Evolutionary conservation across 2,888 invertebrate species (phyloP), one percentile per base, ranked within the genome.

Genomic region (Prenolepis imparis): DNA sequence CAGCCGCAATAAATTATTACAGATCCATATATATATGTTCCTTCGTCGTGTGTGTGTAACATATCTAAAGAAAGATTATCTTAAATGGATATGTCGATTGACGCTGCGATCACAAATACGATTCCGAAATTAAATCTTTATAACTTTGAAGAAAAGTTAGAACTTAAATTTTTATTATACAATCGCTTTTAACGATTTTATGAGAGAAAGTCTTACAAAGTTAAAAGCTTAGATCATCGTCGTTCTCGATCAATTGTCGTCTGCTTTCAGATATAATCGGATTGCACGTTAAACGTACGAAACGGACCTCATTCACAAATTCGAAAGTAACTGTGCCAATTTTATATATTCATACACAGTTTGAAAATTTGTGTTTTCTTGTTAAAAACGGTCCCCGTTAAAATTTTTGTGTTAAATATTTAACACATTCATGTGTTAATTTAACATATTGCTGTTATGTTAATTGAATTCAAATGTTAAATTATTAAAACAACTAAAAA

Each of bases 221-320:
- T 32, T 59, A 36, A 78, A 70, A 59, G 41, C 78, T 78, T 44
- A 59, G 59, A 78, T 59, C 59, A 70, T 78, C 70, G 44, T 32
- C 68, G 70, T 59, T 44, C 24, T 44, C 44, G 78, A 78, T 78
- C 78, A 70, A 78, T 78, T 67, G 67, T 67, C 24, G 44, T 59
- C 8, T 28, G 21, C 21, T 21, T 68, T 78, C 21, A 39, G 32
- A 41, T 24, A 59, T 70, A 78, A 78, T 70, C 70, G 70, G 78
- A 78, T 78, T 78, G 78, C 32, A 44, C 59, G 70, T 59, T 68
- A 28, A 41, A 59, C 57, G 57, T 32, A 44, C 59, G 59, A 44
- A n/a, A 48, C 8, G 28, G 36, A 44, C 59, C 44, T 78, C 57
- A 32, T 57, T 78, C 78, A 44, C 32, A 32, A 70, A 44, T 70